Base-by-base conservation (phyloP, 2,888 invertebrate species). In the Mythimna vitellina region DNA sequence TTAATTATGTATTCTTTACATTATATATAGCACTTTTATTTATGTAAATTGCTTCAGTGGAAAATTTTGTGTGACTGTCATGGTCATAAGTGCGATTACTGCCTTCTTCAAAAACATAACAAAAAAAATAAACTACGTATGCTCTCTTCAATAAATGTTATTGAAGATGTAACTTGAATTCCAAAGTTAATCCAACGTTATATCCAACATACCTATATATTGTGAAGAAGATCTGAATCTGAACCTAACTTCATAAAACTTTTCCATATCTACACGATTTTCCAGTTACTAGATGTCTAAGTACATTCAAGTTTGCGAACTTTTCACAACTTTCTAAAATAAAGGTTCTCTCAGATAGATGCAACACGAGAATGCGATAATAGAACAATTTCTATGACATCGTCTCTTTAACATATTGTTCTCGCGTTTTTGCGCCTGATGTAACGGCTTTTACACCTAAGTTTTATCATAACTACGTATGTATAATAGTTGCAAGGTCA, bases 401-500 rank as follows among this genome's bases (percentile, higher is more conserved):
- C 17, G 7, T 49, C 20, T 20, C 20, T 8, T 49, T 20, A 7
- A 5, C 49, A 49, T 5, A 49, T 46, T 6, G 49, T 49, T 49
- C 7, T 49, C 49, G 20, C 49, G 8, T 49, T 8, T 49, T 49
- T 3, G 49, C 49, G 0, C 2, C 32, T 57, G 57, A 75, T 25
- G 49, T 68, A 78, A 72, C 25, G 60, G 29, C 65, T 68, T 68
- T 62, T 56, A 60, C 60, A 64, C 8, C 51, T 35, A 49, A 57
- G 38, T 32, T 53, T 22, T 66, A 73, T 66, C 58, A 68, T n/a
- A 54, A 6, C 53, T 22, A 32, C 51, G 54, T 75, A 65, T 71
- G 54, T 75, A 65, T 71, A 78, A 69, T 38, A 70, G 64, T 71
- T n/a, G 71, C 81, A 82, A 81, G 81, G 81, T 82, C 66, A 56